Percentiles rank a stretch among this genome's conserved stretches.
These are phyloP conservation scores for Gouania willdenowi DNA, from an alignment of 2,797 vertebrate species.

Conservation along the genomic window DNA sequence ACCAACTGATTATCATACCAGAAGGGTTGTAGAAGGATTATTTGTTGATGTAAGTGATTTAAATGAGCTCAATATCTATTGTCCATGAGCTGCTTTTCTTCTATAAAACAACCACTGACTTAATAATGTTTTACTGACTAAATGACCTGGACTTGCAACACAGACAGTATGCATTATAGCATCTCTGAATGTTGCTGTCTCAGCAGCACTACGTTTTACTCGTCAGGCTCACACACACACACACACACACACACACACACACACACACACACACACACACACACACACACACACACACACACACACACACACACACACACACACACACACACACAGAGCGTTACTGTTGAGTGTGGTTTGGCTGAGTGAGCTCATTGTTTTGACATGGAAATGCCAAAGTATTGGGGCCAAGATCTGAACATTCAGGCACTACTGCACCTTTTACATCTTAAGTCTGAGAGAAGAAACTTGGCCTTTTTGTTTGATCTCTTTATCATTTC, in stretches of 20 bases:
- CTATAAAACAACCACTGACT: no score
- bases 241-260: slow-evolving; percentile 30
- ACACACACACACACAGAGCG: slow-evolving; percentile 33
- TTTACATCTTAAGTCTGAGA: slow-evolving; percentile 2
- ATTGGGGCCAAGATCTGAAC: slow-evolving; percentile 50
- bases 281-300: slow-evolving; percentile 38
- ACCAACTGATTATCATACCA: no score
- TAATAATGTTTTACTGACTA: no score
- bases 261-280: slow-evolving; percentile 32
- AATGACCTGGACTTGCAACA: no score
- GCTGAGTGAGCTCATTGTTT: slow-evolving; percentile 71
- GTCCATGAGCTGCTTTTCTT: no score
- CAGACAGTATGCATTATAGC: slow-evolving; percentile 51
- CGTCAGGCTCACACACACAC: slow-evolving; percentile 35
- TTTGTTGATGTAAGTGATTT: not conserved
- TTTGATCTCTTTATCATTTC: not conserved
- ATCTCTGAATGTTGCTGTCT: slow-evolving; percentile 40
- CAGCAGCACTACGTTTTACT: slow-evolving; percentile 50
- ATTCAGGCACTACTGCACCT: slow-evolving; percentile 19
- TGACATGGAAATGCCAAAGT: slow-evolving; percentile 68
- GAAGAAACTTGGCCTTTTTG: slow-evolving; percentile 3
- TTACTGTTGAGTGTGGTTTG: slow-evolving; percentile 61
- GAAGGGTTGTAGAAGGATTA: no score
- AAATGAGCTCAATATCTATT: no score
- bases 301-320: slow-evolving; percentile 38